Evolutionary conservation across 2,888 invertebrate species (phyloP), one percentile per base, ranked within the genome.

Genomic region (Pegoplata infirma): DNA sequence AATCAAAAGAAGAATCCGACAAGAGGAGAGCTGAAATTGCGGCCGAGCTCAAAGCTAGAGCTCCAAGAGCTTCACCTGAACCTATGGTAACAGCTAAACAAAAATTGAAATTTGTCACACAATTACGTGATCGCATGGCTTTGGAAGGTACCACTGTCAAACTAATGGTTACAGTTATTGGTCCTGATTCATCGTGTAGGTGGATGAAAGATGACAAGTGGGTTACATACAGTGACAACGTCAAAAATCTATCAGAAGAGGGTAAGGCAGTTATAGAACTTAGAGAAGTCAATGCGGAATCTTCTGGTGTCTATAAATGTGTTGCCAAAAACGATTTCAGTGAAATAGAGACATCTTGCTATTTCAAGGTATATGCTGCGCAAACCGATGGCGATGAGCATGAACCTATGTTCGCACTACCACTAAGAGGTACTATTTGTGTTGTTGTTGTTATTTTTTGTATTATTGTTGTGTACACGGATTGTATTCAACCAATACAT

Each of bases 281-380:
- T 14, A 87, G 92, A 23, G 92, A 94, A 79, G 93, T 94, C 0
- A 90, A 91, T 1, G 89, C 92, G 0, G 91, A 91, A 76, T 95
- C 95, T 88, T 92, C 94, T 3, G 97, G 95, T n/a, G 94, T 95
- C 83, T 97, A 96, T 85, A 93, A 93, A 23, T 97, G 96, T 86
- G 91, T 94, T 5, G 96, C 95, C 40, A 92, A 91, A 84, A 97
- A 96, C 88, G 91, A 92, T 72, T 92, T 94, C 84, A 96, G 96
- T 51, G 91, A 93, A 80, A 91, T 93, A 6, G 92, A 92, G 51
- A 93, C 95, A n/a, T 92, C 93, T 21, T 94, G 95, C 56, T 92
- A 92, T 83, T 90, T 97, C 76, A 88, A 89, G 83, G 87, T 88
- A 64, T 89, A 89, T 78, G 80, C 85, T 58, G 87, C 88, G 58